Evolutionary conservation across 2,113 vertebrate genomes (phyloP), one percentile per base, ranked within the genome.

Genomic region (Poeciliopsis retropinna): DNA sequence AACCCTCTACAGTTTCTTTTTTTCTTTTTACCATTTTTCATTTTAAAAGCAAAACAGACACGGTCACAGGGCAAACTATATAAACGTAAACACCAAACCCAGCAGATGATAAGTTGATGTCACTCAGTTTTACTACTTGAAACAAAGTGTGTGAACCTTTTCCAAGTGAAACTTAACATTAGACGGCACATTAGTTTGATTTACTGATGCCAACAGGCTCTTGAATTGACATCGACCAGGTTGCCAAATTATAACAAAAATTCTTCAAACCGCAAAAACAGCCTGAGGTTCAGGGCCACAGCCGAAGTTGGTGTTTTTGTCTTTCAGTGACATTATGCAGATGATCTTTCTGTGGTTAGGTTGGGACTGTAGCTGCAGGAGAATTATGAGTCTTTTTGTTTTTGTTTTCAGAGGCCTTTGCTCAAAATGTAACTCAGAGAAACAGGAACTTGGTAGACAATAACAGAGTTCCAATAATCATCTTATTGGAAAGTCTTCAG

Each of bases 211-310:
- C 19, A 68, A 51, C 29, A 67, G 61, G 70, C 51, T 70, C 17
- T 61, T 67, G 41, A 41, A 41, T 41, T 41, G 6, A 54, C 47
- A 54, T 54, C 7, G 1, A 0, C 27, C 60, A 70, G 70, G 29
- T 57, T 85, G 28, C 28, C 68, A 76, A 78, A 68, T 34, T 60
- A 32, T 68, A 78, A 19, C 31, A 29, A 67, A 60, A 82, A 75
- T 80, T 37, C 41, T 69, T 72, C 28, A 44, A 64, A 64, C 41
- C 47, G 41, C 39, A 60, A 67, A 69, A 73, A 51, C 47, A n/a
- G 60, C 62, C 41, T 51, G 57, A 30, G 72, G 63, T 73, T 69
- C 19, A 61, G 71, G 28, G 51, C 74, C 14, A 31, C 30, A 63
- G 71, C 3, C 39, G 31, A 60, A 70, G 41, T 61, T 76, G 29